Conservation (phyloP, 2,797 vertebrate species). For the Bovichtus diacanthus region DNA sequence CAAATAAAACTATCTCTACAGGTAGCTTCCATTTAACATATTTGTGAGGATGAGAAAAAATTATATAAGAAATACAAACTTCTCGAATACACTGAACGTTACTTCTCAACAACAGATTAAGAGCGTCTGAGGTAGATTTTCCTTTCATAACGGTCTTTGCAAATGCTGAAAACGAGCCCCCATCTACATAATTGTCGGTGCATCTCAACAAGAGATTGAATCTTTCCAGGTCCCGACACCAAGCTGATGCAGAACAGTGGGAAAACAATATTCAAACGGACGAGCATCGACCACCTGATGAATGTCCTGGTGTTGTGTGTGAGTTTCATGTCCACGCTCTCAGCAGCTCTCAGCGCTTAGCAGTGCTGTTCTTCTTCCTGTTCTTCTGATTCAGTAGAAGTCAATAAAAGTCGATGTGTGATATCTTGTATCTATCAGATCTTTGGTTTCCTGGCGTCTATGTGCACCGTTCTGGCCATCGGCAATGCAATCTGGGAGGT, state of each 20-base stretch:
- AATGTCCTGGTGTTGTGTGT: slow-evolving; percentile 94
- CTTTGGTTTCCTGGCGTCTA: slow-evolving; percentile 88
- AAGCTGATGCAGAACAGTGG: slow-evolving; percentile 98
- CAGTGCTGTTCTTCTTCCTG: background rate
- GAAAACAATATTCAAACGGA: slow-evolving; percentile 91
- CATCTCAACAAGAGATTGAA: slow-evolving; percentile 23
- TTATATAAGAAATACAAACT: background rate
- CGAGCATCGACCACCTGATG: slow-evolving; percentile 94
- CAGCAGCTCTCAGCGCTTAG: too few species aligned
- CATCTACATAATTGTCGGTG: background rate
- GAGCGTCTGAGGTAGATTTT: background rate
- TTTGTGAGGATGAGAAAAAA: background rate
- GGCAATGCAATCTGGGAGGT: slow-evolving; percentile 92
- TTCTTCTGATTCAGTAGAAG: background rate
- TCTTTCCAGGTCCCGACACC: slow-evolving; percentile 92
- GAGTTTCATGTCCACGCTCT: slow-evolving; percentile 72
- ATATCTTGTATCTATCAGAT: slow-evolving; percentile 82
- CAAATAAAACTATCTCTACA: background rate
- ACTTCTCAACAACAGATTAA: background rate
- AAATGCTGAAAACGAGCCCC: background rate
- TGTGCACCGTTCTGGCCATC: slow-evolving; percentile 91
- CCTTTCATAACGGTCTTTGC: too few species aligned
- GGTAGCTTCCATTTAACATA: too few species aligned
- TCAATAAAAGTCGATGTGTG: background rate
- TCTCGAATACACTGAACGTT: background rate